Base-by-base conservation (phyloP, 2,797 vertebrate species). In the Phoxinus dragarum region DNA sequence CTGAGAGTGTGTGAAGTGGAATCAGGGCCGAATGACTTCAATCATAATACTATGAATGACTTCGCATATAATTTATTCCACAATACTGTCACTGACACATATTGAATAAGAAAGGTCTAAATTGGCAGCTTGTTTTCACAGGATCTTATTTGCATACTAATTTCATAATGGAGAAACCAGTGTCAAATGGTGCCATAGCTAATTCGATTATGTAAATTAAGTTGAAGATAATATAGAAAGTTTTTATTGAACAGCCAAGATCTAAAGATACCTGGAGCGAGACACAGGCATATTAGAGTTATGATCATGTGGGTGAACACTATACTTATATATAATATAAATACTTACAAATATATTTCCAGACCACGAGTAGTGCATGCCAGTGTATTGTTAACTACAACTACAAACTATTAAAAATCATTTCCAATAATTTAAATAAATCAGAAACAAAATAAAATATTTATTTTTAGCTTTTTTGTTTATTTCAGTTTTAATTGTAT, bases 151-250 rank as follows among this genome's bases (percentile, higher is more conserved):
- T 78, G 66, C 84, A 87, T 86, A 85, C 67, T 83, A 23, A 84
- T 81, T 84, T 84, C 16, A 47, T 86, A 84, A 84, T 7, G 10
- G 54, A 74, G 27, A 34, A 77, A 77, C 64, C 12, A 12, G 54
- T 68, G 76, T 83, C 86, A 72, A 75, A 71, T 31, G 31, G 36
- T 52, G 49, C 64, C 59, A 59, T 52, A 10, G 64, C 59, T 76
- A 49, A 87, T 82, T 71, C 0, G 42, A 82, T 88, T 87, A 87
- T 82, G 82, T 47, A 68, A 80, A 89, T 86, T 38, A 42, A 19
- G 42, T 64, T 40, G 44, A 54, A 8, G 56, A 83, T 49, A 73
- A 87, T 14, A 83, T 67, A 64, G 71, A 77, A 64, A 0, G 66
- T 66, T 79, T 64, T 66, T 54, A 80, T 66, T 82, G 40, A 49